These are phyloP conservation scores for Centropus unirufus DNA, from an alignment of 2,113 vertebrate genomes.

Conservation along the genomic window DNA sequence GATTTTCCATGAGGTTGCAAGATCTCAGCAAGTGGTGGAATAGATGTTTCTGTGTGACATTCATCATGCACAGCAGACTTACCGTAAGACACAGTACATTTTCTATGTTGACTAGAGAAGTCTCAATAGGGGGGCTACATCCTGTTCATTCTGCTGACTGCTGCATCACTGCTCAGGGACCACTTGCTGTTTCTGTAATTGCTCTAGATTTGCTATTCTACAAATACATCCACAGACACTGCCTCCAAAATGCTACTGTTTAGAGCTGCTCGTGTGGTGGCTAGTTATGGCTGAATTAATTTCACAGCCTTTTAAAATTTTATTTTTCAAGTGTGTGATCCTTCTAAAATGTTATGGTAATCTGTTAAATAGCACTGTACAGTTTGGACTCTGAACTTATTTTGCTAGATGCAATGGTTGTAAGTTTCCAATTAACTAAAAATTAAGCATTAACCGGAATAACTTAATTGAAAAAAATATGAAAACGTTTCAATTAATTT, in stretches of 20 bases:
- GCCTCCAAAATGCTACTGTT: neutral
- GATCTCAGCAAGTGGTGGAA: neutral
- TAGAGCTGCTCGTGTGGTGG: neutral
- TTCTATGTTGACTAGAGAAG: neutral
- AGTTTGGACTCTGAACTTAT: conserved; percentile 75
- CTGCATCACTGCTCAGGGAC: neutral
- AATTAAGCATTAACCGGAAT: conserved; percentile 82
- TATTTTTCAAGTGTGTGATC: conserved; percentile 43
- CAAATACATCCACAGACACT: neutral
- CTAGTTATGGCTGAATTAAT: conserved; percentile 24
- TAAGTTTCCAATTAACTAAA: conserved; percentile 77
- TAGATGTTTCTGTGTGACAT: accelerated
- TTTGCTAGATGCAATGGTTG: conserved; percentile 54
- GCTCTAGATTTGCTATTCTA: neutral
- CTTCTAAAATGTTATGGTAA: conserved; percentile 55
- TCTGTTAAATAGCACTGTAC: conserved; percentile 48
- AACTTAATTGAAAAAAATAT: conserved; percentile 21
- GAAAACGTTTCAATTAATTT: conserved; percentile 41
- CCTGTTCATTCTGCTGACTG: neutral
- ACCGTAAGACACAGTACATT: neutral
- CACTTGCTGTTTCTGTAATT: neutral
- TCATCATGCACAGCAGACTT: neutral
- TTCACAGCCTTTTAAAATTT: conserved; percentile 23
- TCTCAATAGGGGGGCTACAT: neutral
- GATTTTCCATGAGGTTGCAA: neutral